Base-by-base conservation (phyloP, 2,113 vertebrate species). In the Acrocephalus arundinaceus region DNA sequence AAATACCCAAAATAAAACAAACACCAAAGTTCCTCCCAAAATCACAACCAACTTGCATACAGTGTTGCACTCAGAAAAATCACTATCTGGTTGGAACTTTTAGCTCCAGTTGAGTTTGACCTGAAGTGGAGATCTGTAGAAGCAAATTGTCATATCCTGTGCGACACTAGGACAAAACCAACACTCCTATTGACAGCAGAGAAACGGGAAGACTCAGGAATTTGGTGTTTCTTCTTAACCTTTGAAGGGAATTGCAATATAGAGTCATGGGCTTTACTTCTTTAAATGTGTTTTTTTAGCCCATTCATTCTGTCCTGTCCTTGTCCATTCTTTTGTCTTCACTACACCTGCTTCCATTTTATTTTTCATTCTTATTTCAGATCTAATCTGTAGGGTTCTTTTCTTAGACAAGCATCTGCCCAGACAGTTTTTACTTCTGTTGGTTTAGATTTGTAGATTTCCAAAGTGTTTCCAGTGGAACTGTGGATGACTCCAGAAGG, bases 161-260 rank as follows among this genome's bases (percentile, higher is more conserved):
- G 30, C 28, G 87, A n/a, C 23, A 35, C 5, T 22, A 65, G 25
- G 19, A 24, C 14, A 52, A 17, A 67, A 37, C 9, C 52, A 67
- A 20, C 25, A 20, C 28, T 81, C 17, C 57, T 68, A 8, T 30
- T 52, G 46, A 25, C 15, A 65, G 46, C 23, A 82, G 23, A 70
- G 62, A 18, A 62, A 57, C 0, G 0, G 21, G 11, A 20, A 52
- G 9, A 46, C 25, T 49, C 0, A 0, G 20, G 23, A 59, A 55
- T 73, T 20, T 66, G 9, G 15, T 39, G 18, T n/a, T 78, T 11
- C 20, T 22, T 81, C 45, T 81, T 63, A 57, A 3, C 2, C 11
- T 81, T 78, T 61, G 25, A 37, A 51, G 17, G 6, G 7, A 77
- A 43, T 57, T 61, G 41, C 51, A 52, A 7, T 55, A 51, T 2